phyloP scores from a whole-genome alignment of 1,140 invertebrate genomes.

The Sipha flava region DNA sequence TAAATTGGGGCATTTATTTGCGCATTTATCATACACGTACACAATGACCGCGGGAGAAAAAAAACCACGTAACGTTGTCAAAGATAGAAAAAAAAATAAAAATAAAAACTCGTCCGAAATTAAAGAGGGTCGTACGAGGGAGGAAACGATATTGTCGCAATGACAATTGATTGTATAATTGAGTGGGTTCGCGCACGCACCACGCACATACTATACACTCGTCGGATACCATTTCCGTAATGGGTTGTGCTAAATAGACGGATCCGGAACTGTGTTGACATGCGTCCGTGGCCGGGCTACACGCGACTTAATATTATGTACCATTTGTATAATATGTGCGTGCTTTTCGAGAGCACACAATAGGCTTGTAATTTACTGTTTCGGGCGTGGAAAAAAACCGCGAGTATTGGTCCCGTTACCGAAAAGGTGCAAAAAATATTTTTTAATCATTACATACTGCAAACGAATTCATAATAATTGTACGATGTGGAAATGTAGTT shows the following conservation, averaged over 20 bases:
- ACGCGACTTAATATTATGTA: background rate
- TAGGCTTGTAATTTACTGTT: background rate
- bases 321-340: too few relatives aligned
- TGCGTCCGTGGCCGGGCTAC: background rate
- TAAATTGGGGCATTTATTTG: background rate
- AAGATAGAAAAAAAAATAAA: background rate
- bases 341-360: background rate
- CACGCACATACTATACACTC: background rate
- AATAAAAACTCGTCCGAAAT: background rate
- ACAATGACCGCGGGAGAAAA: background rate
- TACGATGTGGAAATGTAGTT: too few relatives aligned
- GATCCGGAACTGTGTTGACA: constrained; percentile 7
- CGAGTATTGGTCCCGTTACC: too few relatives aligned
- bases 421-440: too few relatives aligned
- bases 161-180: constrained; percentile 30
- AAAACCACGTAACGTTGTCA: background rate
- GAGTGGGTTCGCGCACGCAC: background rate
- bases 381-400: background rate
- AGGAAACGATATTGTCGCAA: constrained; percentile 16
- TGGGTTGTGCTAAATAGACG: constrained; percentile 11
- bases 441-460: too few relatives aligned
- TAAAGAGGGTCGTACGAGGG: constrained; percentile 17
- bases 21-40: too few relatives aligned
- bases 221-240: constrained; percentile 20
- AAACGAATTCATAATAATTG: too few relatives aligned